Percentiles rank a stretch among this genome's conserved stretches.
These are phyloP conservation scores for Sciaenops ocellatus DNA, from an alignment of 2,797 vertebrate species.

Conservation along the genomic window DNA sequence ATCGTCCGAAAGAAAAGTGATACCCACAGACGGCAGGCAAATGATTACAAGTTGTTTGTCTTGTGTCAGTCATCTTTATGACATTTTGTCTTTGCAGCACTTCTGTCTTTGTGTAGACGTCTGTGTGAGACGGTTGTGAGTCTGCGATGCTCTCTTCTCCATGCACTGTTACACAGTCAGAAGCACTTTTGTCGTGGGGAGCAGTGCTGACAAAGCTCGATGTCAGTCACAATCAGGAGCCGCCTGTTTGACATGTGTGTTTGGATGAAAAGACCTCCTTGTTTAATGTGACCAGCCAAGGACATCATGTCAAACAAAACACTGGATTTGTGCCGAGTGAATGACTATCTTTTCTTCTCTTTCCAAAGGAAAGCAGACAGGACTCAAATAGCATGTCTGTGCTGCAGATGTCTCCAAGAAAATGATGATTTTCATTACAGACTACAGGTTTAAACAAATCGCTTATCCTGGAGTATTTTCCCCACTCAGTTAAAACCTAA, in stretches of 20 bases:
- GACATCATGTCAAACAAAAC: constrained; percentile 32
- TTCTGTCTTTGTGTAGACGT: constrained; percentile 24
- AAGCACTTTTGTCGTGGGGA: constrained; percentile 22
- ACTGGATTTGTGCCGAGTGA: constrained; percentile 9
- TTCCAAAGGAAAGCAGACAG: neutral
- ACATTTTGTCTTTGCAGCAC: constrained; percentile 20
- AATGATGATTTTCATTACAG: constrained; percentile 12
- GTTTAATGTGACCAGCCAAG: constrained; percentile 28
- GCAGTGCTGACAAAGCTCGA: constrained; percentile 60
- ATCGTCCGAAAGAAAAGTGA: neutral
- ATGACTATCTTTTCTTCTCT: neutral
- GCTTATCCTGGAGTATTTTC: constrained; percentile 21
- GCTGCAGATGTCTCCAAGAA: neutral
- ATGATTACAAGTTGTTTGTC: neutral
- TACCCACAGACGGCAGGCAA: neutral
- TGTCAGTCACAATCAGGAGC: constrained; percentile 51
- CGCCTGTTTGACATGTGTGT: constrained; percentile 32
- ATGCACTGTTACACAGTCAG: constrained; percentile 46
- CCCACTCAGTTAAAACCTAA: constrained; percentile 56
- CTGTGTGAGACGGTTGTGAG: neutral
- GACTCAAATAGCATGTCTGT: neutral
- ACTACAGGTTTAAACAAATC: constrained; percentile 40
- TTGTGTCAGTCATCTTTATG: neutral
- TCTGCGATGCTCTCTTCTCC: neutral
- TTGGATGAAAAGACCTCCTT: constrained; percentile 23